Evolutionary conservation across 2,797 vertebrate species (phyloP), one percentile per base, ranked within the genome.

Genomic region (Aplochiton taeniatus): DNA sequence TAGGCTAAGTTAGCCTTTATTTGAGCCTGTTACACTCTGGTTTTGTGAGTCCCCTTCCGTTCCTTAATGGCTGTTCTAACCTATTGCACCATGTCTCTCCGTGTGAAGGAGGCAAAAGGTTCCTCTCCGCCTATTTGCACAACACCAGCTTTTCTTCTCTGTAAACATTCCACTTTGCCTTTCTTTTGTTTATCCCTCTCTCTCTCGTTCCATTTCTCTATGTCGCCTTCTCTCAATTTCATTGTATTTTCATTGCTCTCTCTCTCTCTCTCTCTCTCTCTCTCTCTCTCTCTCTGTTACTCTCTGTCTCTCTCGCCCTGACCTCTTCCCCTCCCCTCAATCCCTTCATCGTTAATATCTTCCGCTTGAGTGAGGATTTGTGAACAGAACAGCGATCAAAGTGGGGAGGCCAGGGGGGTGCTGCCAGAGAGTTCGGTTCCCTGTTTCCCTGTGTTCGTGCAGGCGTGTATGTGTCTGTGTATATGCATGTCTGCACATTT

Each of bases 281-380:
- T 59, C 17, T 13, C 57, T 60, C 58, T 47, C 58, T 60, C 58
- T 19, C 44, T 18, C 58, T 60, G 16, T 13, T 43, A 14, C 55
- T 56, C 45, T 57, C 70, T 47, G 49, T 51, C 12, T 68, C 48
- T 63, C 55, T 20, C 50, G 42, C 45, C 14, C 63, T 18, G 45
- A 31, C 2, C 6, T 10, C 53, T 61, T 13, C 63, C 82, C 77
- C 77, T 60, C 54, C 63, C 69, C 66, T 79, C 81, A 56, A 63
- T 73, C 74, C 73, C 61, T 78, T 88, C 82, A 82, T 91, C 89
- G 89, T 90, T 88, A 90, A 90, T 91, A 85, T 91, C 85, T 94
- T 94, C 91, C 86, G 85, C 91, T 80, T 90, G 86, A 91, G 75
- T 89, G 90, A 83, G 59, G 86, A 70, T 91, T 89, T 85, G 77